Evolutionary conservation across 2,113 vertebrate genomes (phyloP).

Genomic region (Urocitellus parryii): DNA sequence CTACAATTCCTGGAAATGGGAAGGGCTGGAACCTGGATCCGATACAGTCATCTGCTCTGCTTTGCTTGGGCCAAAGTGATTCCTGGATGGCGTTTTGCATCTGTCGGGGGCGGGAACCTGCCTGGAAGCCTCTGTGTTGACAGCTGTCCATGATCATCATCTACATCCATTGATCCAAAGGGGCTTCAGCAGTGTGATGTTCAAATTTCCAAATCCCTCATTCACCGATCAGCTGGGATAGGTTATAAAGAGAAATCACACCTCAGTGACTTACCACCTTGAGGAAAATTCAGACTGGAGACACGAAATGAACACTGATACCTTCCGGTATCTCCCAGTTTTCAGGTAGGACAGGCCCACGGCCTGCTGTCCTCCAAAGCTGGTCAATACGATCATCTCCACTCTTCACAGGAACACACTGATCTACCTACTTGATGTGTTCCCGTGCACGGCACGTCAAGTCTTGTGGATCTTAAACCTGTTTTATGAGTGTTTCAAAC

Average conservation of each 20-base stretch:
- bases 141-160: accelerated
- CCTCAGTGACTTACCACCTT: accelerated
- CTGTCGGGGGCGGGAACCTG: accelerated
- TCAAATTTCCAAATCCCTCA: not conserved
- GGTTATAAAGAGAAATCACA: not conserved
- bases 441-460: not conserved
- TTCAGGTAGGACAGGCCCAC: not conserved
- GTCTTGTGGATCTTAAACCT: not conserved
- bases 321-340: accelerated
- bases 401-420: not conserved
- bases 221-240: no score
- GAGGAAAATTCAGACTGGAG: not conserved
- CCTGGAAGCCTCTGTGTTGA: not conserved
- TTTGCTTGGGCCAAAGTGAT: not conserved
- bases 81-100: not conserved
- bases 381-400: not conserved
- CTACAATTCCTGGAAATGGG: not conserved
- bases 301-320: accelerated
- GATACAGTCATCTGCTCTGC: not conserved
- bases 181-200: not conserved
- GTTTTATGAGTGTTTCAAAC: not conserved
- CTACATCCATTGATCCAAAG: accelerated
- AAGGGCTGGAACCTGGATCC: no score
- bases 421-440: not conserved
- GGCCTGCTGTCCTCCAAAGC: not conserved